phyloP scores from a whole-genome alignment of 2,797 vertebrate species.

The Chaetodon trifasciatus region DNA sequence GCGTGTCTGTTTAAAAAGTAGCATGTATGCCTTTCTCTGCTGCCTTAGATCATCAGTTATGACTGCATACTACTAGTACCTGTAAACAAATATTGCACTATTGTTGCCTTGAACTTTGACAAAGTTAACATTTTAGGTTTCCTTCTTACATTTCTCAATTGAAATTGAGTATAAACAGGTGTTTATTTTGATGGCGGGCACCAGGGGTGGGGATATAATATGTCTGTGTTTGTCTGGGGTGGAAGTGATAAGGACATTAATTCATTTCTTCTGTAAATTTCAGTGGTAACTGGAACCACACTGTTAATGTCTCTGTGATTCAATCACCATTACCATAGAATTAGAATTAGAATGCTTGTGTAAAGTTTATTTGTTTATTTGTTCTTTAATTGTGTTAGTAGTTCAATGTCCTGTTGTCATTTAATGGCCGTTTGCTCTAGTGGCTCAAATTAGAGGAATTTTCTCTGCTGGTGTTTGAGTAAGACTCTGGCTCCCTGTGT shows the following conservation, averaged over 20 bases:
- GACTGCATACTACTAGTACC: neutral
- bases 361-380: neutral
- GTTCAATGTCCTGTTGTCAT: constrained; percentile 6
- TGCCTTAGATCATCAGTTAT: neutral
- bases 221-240: constrained; percentile 4
- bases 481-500: constrained; percentile 5
- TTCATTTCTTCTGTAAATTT: constrained; percentile 8
- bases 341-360: constrained; percentile 9
- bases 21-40: neutral
- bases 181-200: neutral
- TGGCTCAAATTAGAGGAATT: neutral
- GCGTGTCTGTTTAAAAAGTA: neutral
- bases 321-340: constrained; percentile 2
- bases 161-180: neutral
- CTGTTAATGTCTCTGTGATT: constrained; percentile 4
- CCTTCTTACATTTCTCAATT: neutral
- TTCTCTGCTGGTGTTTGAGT: constrained; percentile 9
- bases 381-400: constrained; percentile 1
- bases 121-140: constrained; percentile 8
- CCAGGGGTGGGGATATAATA: neutral
- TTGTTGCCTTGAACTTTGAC: constrained; percentile 24
- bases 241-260: constrained; percentile 6
- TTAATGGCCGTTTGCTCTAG: constrained; percentile 6
- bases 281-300: neutral
- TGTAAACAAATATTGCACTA: constrained; percentile 18